Evolutionary conservation across 2,797 vertebrate genomes (phyloP), one percentile per base, ranked within the genome.

Genomic region (Craterocephalus amniculus): DNA sequence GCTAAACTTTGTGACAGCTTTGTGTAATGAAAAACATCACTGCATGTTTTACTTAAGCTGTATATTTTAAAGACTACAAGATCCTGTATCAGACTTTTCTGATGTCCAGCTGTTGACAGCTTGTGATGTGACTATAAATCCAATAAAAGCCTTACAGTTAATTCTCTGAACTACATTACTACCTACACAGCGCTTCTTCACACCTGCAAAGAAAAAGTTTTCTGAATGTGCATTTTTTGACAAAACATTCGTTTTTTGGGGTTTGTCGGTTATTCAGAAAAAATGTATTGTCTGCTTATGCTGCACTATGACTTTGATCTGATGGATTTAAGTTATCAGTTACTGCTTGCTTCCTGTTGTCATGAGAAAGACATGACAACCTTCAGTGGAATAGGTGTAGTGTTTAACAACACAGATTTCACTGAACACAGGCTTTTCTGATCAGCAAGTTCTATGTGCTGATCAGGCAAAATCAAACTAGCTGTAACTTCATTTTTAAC

Each of bases 401-500:
- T 51, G 8, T 36, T 49, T 38, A 35, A 38, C 45, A 36, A 38
- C 2, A 20, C 31, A 35, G 38, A 40, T 40, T 18, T 40, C 38
- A 38, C 36, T 26, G 4, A 61, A 32, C 13, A 5, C 13, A 26
- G 31, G 7, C 24, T 20, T 52, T 18, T 51, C 35, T 38, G 29
- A 8, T 35, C 24, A 2, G 48, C 7, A 48, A 18, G 32, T 54
- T 14, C 29, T 24, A n/a, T n/a, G 2, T 20, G 22, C 45, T 31
- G 38, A 49, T 14, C 10, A 20, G 1, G 18, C 26, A 1, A 61
- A 29, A 0, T 27, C 11, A 38, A 54, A 26, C 62, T 12, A 20
- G 11, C 35, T 11, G 35, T 36, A 36, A 54, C 52, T 54, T 64
- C 0, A 1, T 18, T 55, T 29, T 0, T 27, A 35, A 9, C n/a